Evolutionary conservation across 2,888 invertebrate species (phyloP).

Genomic region (Amphipoea oculea): DNA sequence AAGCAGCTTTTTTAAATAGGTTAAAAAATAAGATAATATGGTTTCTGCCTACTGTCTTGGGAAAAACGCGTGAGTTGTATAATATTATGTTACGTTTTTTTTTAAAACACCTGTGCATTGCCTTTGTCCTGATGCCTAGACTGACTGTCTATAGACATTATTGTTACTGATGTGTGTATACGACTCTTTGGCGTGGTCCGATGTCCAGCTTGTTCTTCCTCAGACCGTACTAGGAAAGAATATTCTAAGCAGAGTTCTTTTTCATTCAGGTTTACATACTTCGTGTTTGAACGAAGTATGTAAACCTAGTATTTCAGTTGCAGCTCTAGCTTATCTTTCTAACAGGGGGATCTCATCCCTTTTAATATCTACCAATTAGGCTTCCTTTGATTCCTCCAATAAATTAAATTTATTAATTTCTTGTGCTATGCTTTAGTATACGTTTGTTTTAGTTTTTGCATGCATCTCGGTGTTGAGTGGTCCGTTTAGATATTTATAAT

Average conservation of each 20-base stretch:
- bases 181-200: conserved; percentile 43
- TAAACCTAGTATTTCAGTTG: not conserved
- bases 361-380: not conserved
- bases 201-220: conserved; percentile 8
- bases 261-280: not conserved
- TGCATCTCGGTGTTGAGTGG: not conserved
- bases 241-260: not conserved
- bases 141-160: conserved; percentile 42
- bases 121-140: conserved; percentile 23
- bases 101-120: conserved; percentile 2
- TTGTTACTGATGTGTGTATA: conserved; percentile 33
- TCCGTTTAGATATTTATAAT: conserved; percentile 33
- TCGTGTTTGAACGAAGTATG: too few species aligned
- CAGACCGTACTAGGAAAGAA: not conserved
- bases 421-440: not conserved
- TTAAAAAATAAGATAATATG: not conserved
- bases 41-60: not conserved
- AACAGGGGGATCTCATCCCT: not conserved
- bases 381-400: too few species aligned
- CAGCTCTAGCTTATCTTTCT: not conserved
- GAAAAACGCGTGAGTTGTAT: not conserved
- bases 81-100: not conserved
- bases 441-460: not conserved
- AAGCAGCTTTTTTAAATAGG: not conserved
- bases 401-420: not conserved